Base-by-base conservation (phyloP, 2,888 invertebrate species). In the Myopa testacea region DNA sequence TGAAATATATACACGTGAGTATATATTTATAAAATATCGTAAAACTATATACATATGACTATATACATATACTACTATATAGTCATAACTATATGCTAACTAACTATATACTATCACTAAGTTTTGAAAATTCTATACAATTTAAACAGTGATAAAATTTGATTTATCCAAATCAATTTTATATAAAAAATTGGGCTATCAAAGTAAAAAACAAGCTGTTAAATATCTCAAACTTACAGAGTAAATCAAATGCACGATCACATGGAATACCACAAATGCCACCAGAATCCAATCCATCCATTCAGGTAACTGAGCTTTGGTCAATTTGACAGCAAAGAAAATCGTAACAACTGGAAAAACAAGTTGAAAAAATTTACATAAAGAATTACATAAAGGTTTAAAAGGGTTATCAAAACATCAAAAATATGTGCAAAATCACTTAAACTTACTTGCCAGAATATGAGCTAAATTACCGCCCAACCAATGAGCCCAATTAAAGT, bases 401-500 rank as follows among this genome's bases (percentile, higher is more conserved):
- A 45, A 26, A 26, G 26, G 26, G 26, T 1, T 26, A 26, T 2
- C 2, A 26, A 26, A 26, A 26, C 26, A 26, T 26, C 26, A 26
- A 50, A 50, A 50, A 50, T 10, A 50, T 50, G n/a, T 16, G 55
- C 16, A 14, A 26, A 37, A 50, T 26, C 14, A 10, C 10, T 4
- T 34, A 45, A 68, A 92, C 94, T 92, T 89, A 96, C 96, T 95
- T 88, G 93, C 96, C 83, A 96, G 91, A 82, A 96, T 95, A 85
- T 97, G 96, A 0, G 97, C 96, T 0, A 93, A 90, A 89, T 97
- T 97, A 65, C 98, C 98, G 65, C 94, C 92, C 73, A 95, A 90
- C 96, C 97, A 97, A 89, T 98, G 98, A 3, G 92, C 88, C 97
- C 97, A 98, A 90, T 98, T 98, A 91, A 98, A 98, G 77, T 95